Conservation (phyloP, 1,140 invertebrate species). For the Euura saliciscinereae region DNA sequence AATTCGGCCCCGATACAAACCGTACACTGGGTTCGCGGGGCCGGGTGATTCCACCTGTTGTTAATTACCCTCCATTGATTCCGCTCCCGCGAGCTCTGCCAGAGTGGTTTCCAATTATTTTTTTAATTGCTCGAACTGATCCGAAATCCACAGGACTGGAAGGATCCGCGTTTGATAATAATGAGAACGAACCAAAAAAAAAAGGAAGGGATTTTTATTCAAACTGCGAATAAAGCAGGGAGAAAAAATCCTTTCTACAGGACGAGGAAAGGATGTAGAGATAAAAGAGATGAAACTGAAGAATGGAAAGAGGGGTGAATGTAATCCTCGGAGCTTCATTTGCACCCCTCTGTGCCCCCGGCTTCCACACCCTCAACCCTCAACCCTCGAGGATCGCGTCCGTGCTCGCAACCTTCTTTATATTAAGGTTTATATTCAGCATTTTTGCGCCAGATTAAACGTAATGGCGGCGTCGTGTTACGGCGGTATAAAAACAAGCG, state of each 20-base stretch:
- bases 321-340: constrained; percentile 13
- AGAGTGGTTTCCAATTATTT: neutral
- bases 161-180: too few relatives aligned
- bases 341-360: neutral
- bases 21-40: neutral
- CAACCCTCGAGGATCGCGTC: neutral
- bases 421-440: constrained; percentile 16
- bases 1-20: neutral
- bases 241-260: neutral
- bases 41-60: neutral
- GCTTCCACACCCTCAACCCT: neutral
- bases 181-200: too few relatives aligned
- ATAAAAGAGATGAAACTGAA: neutral
- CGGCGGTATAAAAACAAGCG: constrained; percentile 9
- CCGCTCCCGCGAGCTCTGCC: neutral
- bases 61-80: constrained; percentile 7
- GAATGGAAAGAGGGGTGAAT: neutral
- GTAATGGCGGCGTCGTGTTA: constrained; percentile 11
- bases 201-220: too few relatives aligned
- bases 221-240: too few relatives aligned
- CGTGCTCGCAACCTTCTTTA: constrained; percentile 5
- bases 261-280: neutral
- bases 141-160: neutral
- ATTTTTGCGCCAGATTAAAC: constrained; percentile 16
- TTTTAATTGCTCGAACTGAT: neutral